A percentile compares a stretch with the other conserved stretches of the same genome.
Conservation (phyloP, 35 echinoderm and acorn worm species). For the Acanthaster planci region DNA sequence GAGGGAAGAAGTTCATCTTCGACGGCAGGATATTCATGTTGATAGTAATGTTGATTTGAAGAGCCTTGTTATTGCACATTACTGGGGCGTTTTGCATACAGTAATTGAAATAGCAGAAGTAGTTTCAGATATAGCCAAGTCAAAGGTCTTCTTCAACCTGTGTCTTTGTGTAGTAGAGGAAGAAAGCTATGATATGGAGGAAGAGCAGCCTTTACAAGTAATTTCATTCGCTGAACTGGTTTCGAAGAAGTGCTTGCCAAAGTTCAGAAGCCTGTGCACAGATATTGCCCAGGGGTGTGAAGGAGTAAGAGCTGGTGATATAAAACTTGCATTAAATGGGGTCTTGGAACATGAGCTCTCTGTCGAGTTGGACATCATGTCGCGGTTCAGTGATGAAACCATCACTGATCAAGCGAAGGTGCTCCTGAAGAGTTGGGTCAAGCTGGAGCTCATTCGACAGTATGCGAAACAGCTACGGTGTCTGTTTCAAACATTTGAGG, state of each 20-base stretch:
- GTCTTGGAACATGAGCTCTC: background rate
- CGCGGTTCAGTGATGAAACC: background rate
- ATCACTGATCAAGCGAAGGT: background rate
- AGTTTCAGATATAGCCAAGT: background rate
- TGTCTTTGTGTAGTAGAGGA: background rate
- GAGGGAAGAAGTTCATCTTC: background rate
- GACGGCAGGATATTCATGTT: background rate
- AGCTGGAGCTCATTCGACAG: background rate
- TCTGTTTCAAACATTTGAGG: slow-evolving; percentile 30
- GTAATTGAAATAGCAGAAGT: background rate
- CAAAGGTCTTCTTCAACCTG: slow-evolving; percentile 29
- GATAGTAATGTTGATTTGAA: background rate
- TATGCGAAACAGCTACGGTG: background rate
- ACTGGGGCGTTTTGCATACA: slow-evolving; percentile 13
- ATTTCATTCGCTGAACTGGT: background rate
- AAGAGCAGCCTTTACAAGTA: background rate
- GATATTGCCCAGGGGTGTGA: background rate
- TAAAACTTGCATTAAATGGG: background rate
- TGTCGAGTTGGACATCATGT: background rate
- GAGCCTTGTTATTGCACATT: background rate
- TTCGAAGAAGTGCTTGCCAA: background rate
- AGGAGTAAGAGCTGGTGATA: background rate
- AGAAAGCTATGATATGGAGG: background rate
- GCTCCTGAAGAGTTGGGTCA: background rate
- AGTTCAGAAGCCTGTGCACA: background rate